These are phyloP conservation scores for Mirza zaza DNA, from an alignment of 2,113 vertebrate species.

Conservation along the genomic window DNA sequence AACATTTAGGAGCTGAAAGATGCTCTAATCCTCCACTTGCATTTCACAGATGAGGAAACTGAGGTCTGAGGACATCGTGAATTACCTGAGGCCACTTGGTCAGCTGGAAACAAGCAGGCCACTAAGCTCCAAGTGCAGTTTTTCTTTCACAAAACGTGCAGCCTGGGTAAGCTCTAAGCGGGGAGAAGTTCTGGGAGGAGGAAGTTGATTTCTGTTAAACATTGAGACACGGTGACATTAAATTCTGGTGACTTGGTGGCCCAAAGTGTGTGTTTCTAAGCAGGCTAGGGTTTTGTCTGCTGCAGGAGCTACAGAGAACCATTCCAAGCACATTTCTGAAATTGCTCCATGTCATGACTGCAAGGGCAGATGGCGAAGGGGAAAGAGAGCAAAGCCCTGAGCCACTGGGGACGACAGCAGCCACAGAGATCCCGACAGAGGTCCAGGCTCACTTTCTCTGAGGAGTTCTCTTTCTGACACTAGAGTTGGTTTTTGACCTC, in stretches of 20 bases:
- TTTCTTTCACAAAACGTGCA: background rate
- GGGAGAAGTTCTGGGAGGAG: background rate
- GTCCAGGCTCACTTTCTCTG: background rate
- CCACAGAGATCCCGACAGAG: background rate
- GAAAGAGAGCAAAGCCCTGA: background rate
- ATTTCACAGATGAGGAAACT: slow-evolving; percentile 33
- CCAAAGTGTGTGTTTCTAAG: background rate
- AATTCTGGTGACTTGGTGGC: background rate
- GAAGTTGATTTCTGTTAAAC: background rate
- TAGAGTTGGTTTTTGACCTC: background rate
- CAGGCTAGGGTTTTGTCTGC: background rate
- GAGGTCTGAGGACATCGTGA: background rate
- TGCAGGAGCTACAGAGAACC: background rate
- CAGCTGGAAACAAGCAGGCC: background rate
- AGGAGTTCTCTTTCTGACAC: background rate
- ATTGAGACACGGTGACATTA: background rate
- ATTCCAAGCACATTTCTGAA: background rate
- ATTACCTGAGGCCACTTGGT: background rate
- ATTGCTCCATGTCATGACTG: background rate
- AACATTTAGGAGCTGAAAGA: background rate
- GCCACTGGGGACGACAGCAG: background rate
- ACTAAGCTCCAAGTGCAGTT: background rate
- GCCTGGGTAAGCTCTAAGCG: background rate
- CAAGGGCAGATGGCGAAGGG: background rate
- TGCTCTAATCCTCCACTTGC: background rate